phyloP scores from a whole-genome alignment of 2,113 vertebrate species.

The Paralichthys olivaceus region DNA sequence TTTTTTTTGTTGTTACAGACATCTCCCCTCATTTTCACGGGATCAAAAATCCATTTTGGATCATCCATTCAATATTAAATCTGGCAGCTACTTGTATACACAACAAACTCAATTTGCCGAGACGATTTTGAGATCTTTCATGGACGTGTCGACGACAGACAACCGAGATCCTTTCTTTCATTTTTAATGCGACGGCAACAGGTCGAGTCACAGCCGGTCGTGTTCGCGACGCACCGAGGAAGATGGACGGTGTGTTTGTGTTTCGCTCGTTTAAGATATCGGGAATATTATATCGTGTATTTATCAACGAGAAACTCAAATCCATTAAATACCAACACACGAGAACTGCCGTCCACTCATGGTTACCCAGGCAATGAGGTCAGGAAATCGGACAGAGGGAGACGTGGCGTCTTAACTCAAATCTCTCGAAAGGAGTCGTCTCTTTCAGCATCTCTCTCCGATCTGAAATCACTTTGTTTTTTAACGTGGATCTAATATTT shows the following conservation, averaged over 20 bases:
- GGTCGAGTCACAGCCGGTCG: conserved; percentile 10
- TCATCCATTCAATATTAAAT: conserved; percentile 88
- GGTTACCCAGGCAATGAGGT: no score
- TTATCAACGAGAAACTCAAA: no score
- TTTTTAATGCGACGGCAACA: conserved; percentile 57
- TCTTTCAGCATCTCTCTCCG: conserved; percentile 48
- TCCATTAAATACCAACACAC: no score
- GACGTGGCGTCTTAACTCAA: conserved; percentile 39
- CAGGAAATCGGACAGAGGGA: no score
- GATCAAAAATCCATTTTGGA: conserved; percentile 87
- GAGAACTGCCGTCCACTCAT: no score
- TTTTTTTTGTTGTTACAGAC: conserved; percentile 80
- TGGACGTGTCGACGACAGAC: conserved; percentile 77
- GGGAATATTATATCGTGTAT: no score
- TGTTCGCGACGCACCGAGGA: not conserved
- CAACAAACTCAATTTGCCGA: conserved; percentile 87
- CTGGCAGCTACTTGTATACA: conserved; percentile 87
- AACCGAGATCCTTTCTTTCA: conserved; percentile 77
- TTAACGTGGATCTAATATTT: not conserved
- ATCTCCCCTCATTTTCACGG: conserved; percentile 85
- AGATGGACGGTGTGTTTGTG: not conserved
- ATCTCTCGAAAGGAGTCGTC: conserved; percentile 59
- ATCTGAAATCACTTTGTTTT: no score
- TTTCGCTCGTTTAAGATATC: no score
- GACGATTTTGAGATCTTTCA: conserved; percentile 85